Conservation (phyloP, 2,888 invertebrate genomes). For the Xestia sexstrigata region DNA sequence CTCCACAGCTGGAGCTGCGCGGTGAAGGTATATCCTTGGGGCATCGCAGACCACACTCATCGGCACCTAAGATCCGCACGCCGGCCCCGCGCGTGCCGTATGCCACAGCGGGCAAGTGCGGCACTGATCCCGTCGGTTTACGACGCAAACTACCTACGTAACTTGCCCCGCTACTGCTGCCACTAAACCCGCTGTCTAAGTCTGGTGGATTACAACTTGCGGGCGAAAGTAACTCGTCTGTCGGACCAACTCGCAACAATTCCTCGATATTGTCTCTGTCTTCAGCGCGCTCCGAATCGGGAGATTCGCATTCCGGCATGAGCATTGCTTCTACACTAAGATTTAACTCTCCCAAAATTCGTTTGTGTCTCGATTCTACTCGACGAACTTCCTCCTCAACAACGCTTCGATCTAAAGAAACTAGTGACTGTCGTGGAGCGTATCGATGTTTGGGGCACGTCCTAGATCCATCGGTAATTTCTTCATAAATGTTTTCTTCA, state of each 20-base stretch:
- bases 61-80: constrained; percentile 86
- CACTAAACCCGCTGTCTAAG: constrained; percentile 96
- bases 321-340: constrained; percentile 97
- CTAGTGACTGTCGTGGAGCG: constrained; percentile 91
- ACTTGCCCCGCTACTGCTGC: constrained; percentile 95
- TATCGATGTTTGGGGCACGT: constrained; percentile 89
- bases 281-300: constrained; percentile 92
- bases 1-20: constrained; percentile 88
- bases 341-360: constrained; percentile 96
- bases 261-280: constrained; percentile 92
- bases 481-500: constrained; percentile 96
- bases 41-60: constrained; percentile 84
- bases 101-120: constrained; percentile 88
- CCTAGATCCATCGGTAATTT: constrained; percentile 93
- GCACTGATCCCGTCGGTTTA: constrained; percentile 88
- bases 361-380: constrained; percentile 95
- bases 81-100: constrained; percentile 89
- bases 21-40: constrained; percentile 84
- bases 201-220: constrained; percentile 92
- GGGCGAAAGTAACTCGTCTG: constrained; percentile 93
- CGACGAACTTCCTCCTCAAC: constrained; percentile 96
- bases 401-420: constrained; percentile 93
- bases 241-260: constrained; percentile 92
- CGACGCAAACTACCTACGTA: constrained; percentile 93
- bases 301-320: constrained; percentile 94